Percentiles rank a stretch among this genome's conserved stretches.
These are phyloP conservation scores for Azemiops feae DNA, from an alignment of 2,113 vertebrate genomes.

Conservation along the genomic window DNA sequence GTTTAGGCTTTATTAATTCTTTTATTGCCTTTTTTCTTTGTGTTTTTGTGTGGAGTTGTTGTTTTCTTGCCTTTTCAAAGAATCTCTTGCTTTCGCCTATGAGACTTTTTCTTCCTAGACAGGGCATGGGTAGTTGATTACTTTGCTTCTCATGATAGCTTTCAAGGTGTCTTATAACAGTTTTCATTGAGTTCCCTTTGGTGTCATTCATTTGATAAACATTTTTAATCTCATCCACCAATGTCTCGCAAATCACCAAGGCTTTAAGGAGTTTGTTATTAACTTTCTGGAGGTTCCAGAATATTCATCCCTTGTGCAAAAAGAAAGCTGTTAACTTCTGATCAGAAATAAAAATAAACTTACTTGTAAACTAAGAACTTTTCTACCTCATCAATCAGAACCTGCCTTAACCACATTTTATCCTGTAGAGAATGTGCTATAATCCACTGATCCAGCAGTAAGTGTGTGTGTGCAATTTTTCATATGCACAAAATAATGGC, in stretches of 20 bases:
- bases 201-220: slow-evolving; percentile 30
- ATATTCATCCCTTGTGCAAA: slow-evolving; percentile 31
- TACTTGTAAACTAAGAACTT: not conserved
- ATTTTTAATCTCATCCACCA: slow-evolving; percentile 31
- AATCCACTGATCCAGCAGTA: not conserved
- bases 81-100: slow-evolving; percentile 3
- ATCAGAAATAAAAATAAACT: slow-evolving; percentile 10
- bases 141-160: not conserved
- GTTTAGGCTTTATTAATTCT: not conserved
- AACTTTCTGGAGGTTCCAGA: slow-evolving; percentile 7
- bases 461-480: not conserved
- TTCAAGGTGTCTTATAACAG: not conserved
- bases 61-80: not conserved
- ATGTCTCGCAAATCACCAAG: slow-evolving; percentile 16
- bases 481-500: not conserved
- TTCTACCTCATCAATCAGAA: not conserved
- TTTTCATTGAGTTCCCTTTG: slow-evolving; percentile 24
- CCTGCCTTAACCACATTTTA: slow-evolving; percentile 2
- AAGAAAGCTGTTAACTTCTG: not conserved
- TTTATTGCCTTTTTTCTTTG: not conserved
- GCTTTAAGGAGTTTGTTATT: slow-evolving; percentile 25
- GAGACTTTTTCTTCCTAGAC: not conserved
- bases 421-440: not conserved
- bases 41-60: not conserved
- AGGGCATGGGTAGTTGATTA: slow-evolving; percentile 12